Conservation (phyloP, 2,113 vertebrate genomes). For the Gopherus flavomarginatus region DNA sequence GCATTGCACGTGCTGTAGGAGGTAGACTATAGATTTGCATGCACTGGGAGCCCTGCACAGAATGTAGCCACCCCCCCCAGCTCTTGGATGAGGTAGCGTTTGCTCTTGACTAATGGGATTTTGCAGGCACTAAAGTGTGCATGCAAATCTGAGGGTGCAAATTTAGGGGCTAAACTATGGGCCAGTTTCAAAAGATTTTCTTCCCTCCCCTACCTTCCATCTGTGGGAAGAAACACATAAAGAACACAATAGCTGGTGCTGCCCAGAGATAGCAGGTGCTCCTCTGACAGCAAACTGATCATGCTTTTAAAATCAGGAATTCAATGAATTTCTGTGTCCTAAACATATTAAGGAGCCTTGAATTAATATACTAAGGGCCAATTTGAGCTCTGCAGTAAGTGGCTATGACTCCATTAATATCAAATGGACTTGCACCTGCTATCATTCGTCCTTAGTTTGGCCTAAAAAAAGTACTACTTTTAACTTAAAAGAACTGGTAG, state of each 20-base stretch:
- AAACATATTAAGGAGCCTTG: background rate
- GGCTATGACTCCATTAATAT: background rate
- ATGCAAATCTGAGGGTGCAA: background rate
- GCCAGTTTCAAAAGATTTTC: background rate
- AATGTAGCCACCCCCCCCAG: background rate
- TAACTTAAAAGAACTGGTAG: background rate
- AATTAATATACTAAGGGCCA: background rate
- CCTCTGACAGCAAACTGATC: background rate
- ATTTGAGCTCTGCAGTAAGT: background rate
- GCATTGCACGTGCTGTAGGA: background rate
- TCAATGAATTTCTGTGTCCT: background rate
- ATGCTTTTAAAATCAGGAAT: background rate
- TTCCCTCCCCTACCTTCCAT: background rate
- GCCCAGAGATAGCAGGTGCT: background rate
- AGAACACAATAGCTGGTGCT: background rate
- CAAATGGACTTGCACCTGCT: background rate
- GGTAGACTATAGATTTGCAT: background rate
- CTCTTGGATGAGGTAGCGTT: background rate
- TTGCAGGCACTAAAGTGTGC: background rate
- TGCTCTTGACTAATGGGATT: background rate
- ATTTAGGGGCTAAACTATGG: background rate
- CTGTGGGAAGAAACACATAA: background rate
- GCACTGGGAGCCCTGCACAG: background rate
- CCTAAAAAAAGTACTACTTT: background rate
- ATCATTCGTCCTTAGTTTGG: background rate